Evolutionary conservation across 2,113 vertebrate genomes (phyloP).

Genomic region (Strix uralensis): DNA sequence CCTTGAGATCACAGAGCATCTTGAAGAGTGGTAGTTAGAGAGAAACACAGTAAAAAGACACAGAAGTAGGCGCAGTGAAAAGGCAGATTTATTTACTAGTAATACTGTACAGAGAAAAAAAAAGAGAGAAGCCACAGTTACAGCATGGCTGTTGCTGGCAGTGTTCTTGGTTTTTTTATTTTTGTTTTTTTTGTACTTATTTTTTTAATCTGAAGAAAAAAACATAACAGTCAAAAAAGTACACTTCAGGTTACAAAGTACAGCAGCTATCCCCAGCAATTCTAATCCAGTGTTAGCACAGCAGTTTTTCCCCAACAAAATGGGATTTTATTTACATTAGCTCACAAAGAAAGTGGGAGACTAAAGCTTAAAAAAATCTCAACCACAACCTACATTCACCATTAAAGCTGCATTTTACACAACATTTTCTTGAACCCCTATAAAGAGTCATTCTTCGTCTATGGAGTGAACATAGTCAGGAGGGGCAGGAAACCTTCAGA

Average conservation of each 20-base stretch:
- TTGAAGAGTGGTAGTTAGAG: slow-evolving; percentile 65
- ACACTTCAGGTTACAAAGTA: slow-evolving; percentile 87
- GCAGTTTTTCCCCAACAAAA: slow-evolving; percentile 71
- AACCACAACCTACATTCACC: slow-evolving; percentile 74
- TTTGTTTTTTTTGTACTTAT: slow-evolving; percentile 55
- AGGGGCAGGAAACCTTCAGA: slow-evolving; percentile 4
- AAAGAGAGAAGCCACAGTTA: slow-evolving; percentile 81
- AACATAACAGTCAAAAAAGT: slow-evolving; percentile 80
- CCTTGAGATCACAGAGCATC: neutral
- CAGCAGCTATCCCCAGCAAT: slow-evolving; percentile 82
- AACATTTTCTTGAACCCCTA: slow-evolving; percentile 79
- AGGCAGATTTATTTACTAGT: slow-evolving; percentile 90
- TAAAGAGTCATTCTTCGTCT: neutral
- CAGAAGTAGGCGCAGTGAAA: slow-evolving; percentile 79
- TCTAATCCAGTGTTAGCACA: slow-evolving; percentile 81
- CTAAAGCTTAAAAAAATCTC: slow-evolving; percentile 71
- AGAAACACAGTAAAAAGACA: slow-evolving; percentile 82
- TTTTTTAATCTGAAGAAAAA: slow-evolving; percentile 74
- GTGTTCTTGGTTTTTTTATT: slow-evolving; percentile 69
- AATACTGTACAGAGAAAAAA: slow-evolving; percentile 84
- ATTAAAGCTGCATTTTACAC: slow-evolving; percentile 80
- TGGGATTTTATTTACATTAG: slow-evolving; percentile 77
- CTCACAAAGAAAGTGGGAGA: slow-evolving; percentile 70
- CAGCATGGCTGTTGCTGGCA: slow-evolving; percentile 82
- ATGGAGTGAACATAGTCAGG: neutral